Percentiles rank a stretch among this genome's conserved stretches.
phyloP scores from a whole-genome alignment of 2,888 invertebrate species.

The Phorcus lineatus region DNA sequence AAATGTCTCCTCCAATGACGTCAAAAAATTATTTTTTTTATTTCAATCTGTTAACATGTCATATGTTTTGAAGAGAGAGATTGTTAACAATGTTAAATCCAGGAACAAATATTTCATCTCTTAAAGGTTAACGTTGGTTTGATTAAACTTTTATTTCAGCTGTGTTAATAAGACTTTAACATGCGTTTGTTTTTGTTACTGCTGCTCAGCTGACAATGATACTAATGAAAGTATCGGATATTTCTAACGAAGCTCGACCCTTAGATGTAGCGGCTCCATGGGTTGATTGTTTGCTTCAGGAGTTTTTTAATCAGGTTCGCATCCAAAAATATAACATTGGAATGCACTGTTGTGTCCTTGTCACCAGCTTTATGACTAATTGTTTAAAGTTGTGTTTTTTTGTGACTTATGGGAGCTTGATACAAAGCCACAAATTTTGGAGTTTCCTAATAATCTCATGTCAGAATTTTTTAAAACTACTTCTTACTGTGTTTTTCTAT shows the following conservation, averaged over 20 bases:
- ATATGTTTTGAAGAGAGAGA: too few species aligned
- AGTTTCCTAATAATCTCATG: not conserved
- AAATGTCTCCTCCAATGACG: too few species aligned
- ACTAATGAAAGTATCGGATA: conserved; percentile 89
- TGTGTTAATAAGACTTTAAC: not conserved
- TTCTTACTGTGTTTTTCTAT: not conserved
- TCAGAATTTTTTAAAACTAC: not conserved
- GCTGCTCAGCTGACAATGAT: conserved; percentile 75
- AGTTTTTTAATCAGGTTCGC: conserved; percentile 74
- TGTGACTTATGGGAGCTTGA: not conserved
- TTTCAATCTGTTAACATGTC: too few species aligned
- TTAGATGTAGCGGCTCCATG: conserved; percentile 90
- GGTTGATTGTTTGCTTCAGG: conserved; percentile 85
- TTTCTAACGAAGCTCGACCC: conserved; percentile 89
- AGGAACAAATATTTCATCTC: too few species aligned
- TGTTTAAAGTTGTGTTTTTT: not conserved
- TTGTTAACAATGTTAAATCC: too few species aligned
- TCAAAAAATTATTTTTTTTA: too few species aligned
- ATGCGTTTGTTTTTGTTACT: conserved; percentile 18
- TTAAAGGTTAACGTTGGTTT: too few species aligned
- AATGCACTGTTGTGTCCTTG: not conserved
- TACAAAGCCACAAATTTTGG: not conserved
- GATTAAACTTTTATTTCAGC: not conserved
- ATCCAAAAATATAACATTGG: not conserved
- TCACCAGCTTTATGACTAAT: not conserved